Evolutionary conservation across 2,797 vertebrate species (phyloP).

Genomic region (Podarcis lilfordi): DNA sequence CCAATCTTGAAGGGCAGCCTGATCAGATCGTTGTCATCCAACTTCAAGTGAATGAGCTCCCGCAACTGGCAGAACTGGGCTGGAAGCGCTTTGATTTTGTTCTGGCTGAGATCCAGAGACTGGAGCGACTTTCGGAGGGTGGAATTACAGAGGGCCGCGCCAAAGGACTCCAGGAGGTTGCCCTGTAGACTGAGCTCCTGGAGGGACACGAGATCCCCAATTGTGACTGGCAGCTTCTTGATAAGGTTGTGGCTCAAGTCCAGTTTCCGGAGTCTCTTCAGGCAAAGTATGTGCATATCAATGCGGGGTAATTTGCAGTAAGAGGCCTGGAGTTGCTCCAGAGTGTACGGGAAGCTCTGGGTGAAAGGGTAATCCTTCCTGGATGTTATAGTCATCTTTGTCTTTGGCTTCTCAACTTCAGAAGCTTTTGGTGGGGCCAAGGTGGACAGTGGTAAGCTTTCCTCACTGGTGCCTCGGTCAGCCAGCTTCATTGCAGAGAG

Average conservation of each 20-base stretch:
- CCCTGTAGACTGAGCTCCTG: slow-evolving; percentile 90
- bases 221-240: slow-evolving; percentile 88
- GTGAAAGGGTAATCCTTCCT: slow-evolving; percentile 94
- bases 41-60: slow-evolving; percentile 85
- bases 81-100: slow-evolving; percentile 87
- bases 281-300: slow-evolving; percentile 89
- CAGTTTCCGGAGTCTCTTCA: slow-evolving; percentile 88
- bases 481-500: slow-evolving; percentile 90
- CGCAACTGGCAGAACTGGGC: slow-evolving; percentile 87
- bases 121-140: slow-evolving; percentile 88
- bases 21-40: slow-evolving; percentile 89
- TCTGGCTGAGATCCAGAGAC: slow-evolving; percentile 92
- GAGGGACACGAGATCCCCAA: slow-evolving; percentile 89
- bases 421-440: slow-evolving; percentile 87
- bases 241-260: slow-evolving; percentile 97
- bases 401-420: slow-evolving; percentile 94
- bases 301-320: slow-evolving; percentile 91
- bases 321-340: slow-evolving; percentile 94
- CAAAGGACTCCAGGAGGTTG: slow-evolving; percentile 92
- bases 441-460: slow-evolving; percentile 82
- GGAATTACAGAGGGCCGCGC: slow-evolving; percentile 86
- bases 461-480: slow-evolving; percentile 83
- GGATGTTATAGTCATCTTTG: slow-evolving; percentile 89
- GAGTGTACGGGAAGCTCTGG: slow-evolving; percentile 89
- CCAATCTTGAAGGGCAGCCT: slow-evolving; percentile 87